Evolutionary conservation across 1,140 invertebrate species (phyloP).

Genomic region (Drosophila willistoni): DNA sequence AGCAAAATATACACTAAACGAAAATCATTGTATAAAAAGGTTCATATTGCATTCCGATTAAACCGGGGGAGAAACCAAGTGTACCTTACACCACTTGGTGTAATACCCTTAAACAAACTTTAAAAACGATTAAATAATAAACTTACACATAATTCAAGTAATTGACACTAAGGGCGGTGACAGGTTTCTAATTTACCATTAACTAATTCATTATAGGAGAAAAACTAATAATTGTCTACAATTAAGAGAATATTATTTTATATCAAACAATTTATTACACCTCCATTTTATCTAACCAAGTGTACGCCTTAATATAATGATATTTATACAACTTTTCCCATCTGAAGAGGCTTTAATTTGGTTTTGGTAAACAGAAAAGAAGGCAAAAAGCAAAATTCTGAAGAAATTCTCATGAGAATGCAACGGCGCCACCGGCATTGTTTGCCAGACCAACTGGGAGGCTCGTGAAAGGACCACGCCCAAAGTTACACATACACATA

Average conservation of each 20-base stretch:
- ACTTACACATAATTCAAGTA: too few relatives aligned
- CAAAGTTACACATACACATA: constrained; percentile 2
- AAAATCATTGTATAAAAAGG: neutral
- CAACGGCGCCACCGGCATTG: neutral
- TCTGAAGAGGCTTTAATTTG: constrained; percentile 58
- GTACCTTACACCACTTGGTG: too few relatives aligned
- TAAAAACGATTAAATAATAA: too few relatives aligned
- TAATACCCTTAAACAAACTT: too few relatives aligned
- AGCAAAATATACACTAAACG: neutral
- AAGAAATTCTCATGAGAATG: constrained; percentile 6
- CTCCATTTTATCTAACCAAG: constrained; percentile 26
- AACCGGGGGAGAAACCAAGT: too few relatives aligned
- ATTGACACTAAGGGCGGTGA: too few relatives aligned
- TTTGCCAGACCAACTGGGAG: constrained; percentile 4
- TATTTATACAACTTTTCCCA: constrained; percentile 54
- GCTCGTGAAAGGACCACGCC: constrained; percentile 10
- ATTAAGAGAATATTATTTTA: too few relatives aligned
- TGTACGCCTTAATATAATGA: constrained; percentile 40
- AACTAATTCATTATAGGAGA: too few relatives aligned
- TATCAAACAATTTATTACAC: constrained; percentile 31
- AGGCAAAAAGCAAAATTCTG: neutral
- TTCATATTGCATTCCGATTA: neutral
- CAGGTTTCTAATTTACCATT: too few relatives aligned
- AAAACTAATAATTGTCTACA: too few relatives aligned
- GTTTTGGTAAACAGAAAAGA: constrained; percentile 53